These are phyloP conservation scores for Rhopilema esculentum DNA, from an alignment of 30 jellyfish, hydroid and myxozoan genomes.

Conservation along the genomic window DNA sequence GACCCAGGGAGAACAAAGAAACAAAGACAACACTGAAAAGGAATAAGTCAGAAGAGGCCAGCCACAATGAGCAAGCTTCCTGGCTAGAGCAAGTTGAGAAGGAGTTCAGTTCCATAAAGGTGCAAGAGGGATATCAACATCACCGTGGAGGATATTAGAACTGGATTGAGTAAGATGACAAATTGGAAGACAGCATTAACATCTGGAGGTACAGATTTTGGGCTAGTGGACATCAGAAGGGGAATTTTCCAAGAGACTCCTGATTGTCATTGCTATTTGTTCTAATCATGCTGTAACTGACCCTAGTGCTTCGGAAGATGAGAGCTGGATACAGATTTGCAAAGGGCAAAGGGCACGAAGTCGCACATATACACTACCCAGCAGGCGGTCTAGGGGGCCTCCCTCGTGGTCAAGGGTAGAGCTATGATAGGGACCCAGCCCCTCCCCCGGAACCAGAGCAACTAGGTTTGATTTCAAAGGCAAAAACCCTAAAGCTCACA, in stretches of 20 bases:
- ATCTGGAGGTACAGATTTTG: neutral
- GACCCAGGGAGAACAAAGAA: neutral
- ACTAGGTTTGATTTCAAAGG: too few species aligned
- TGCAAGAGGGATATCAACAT: slow-evolving; percentile 1
- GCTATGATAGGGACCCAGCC: too few species aligned
- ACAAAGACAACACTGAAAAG: neutral
- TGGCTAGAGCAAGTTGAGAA: slow-evolving; percentile 1
- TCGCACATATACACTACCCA: too few species aligned
- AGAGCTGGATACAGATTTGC: slow-evolving; percentile 7
- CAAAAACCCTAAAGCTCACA: too few species aligned
- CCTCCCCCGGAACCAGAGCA: too few species aligned
- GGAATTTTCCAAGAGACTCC: too few species aligned
- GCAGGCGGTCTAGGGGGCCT: too few species aligned
- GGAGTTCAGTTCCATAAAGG: too few species aligned
- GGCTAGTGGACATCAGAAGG: too few species aligned
- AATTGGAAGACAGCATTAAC: neutral
- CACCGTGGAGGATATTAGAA: neutral
- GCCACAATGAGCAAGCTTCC: slow-evolving; percentile 7
- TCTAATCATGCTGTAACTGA: neutral
- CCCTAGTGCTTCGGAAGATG: slow-evolving; percentile 1
- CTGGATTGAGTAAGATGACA: neutral
- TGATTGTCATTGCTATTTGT: too few species aligned
- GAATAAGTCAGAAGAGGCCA: slow-evolving; percentile 2
- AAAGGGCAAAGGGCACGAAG: too few species aligned
- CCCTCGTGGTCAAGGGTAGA: too few species aligned